Percentiles rank a stretch among this genome's conserved stretches.
Evolutionary conservation across 2,888 invertebrate species (phyloP).

Genomic region (Rosalia funebris): DNA sequence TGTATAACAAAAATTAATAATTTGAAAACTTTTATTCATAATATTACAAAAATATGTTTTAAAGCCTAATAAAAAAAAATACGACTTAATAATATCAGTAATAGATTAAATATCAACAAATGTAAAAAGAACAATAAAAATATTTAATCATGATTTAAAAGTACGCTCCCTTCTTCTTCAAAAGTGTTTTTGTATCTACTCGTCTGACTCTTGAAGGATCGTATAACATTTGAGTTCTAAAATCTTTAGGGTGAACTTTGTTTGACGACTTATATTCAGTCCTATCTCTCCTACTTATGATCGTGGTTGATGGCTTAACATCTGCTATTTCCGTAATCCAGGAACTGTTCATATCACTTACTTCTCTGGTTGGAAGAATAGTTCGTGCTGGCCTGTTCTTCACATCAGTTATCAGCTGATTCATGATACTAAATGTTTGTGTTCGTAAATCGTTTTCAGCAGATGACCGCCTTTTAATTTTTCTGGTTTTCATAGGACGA

Average conservation of each 20-base stretch:
- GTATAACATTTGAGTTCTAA: conserved; percentile 55
- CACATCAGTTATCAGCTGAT: conserved; percentile 44
- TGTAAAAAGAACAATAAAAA: neutral
- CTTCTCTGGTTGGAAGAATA: conserved; percentile 37
- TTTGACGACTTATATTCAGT: conserved; percentile 29
- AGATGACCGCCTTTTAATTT: neutral
- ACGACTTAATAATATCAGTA: neutral
- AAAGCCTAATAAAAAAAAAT: neutral
- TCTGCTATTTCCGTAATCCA: conserved; percentile 36
- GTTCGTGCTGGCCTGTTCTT: conserved; percentile 45
- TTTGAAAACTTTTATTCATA: neutral
- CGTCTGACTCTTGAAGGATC: conserved; percentile 51
- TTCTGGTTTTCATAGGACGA: conserved; percentile 6
- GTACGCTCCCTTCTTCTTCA: conserved; percentile 47
- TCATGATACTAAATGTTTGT: conserved; percentile 40
- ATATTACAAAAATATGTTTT: neutral
- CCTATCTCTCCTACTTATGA: conserved; percentile 34
- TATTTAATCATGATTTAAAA: conserved; percentile 1
- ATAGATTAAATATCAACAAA: neutral
- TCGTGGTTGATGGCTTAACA: conserved; percentile 46
- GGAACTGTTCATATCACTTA: conserved; percentile 19
- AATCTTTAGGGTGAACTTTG: conserved; percentile 55
- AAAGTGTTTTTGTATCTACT: conserved; percentile 48
- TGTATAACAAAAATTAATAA: no score
- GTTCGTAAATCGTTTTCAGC: conserved; percentile 24